Evolutionary conservation across 1,140 invertebrate genomes (phyloP).

Genomic region (Trachymyrmex cornetzi): DNA sequence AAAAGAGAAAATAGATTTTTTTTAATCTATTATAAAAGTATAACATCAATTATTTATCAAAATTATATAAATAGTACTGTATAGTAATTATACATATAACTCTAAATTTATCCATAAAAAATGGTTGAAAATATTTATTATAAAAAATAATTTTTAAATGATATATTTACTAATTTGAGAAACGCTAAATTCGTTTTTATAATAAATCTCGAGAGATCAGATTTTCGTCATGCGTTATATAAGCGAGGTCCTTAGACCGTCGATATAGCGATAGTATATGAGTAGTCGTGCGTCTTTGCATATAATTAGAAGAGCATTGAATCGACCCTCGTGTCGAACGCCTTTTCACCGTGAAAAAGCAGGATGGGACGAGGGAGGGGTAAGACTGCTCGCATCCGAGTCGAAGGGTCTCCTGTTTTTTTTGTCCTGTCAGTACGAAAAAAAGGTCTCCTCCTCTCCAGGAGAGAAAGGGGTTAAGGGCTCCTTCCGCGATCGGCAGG

Average conservation of each 20-base stretch:
- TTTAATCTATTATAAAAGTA: background rate
- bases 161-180: background rate
- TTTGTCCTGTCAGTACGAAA: constrained; percentile 67
- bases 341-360: constrained; percentile 79
- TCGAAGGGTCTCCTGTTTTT: constrained; percentile 64
- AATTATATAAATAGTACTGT: background rate
- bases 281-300: constrained; percentile 80
- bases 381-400: constrained; percentile 73
- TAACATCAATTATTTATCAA: background rate
- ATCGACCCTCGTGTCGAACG: constrained; percentile 79
- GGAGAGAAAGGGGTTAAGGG: constrained; percentile 74
- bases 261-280: constrained; percentile 61
- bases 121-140: background rate
- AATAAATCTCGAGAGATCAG: constrained; percentile 45
- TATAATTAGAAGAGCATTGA: constrained; percentile 84
- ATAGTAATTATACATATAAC: background rate
- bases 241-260: constrained; percentile 50
- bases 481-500: constrained; percentile 78
- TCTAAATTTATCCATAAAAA: background rate
- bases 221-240: constrained; percentile 61
- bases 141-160: background rate
- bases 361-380: constrained; percentile 76
- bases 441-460: constrained; percentile 72
- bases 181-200: background rate
- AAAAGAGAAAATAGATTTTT: background rate